Conservation (phyloP, 2,888 invertebrate species). For the Phytoseiulus persimilis region DNA sequence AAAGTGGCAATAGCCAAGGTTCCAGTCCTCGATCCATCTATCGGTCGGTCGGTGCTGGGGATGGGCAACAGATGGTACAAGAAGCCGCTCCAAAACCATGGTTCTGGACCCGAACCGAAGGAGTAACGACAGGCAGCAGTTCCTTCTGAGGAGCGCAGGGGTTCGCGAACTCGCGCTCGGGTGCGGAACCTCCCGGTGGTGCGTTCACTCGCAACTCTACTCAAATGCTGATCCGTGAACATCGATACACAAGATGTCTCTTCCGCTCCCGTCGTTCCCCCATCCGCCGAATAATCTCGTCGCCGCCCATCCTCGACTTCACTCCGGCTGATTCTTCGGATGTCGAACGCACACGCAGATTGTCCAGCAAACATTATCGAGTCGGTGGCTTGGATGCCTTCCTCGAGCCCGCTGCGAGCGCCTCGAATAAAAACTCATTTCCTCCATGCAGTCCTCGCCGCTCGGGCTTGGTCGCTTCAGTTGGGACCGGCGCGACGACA, state of each 20-base stretch:
- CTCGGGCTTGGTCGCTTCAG: not conserved
- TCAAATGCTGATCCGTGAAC: not conserved
- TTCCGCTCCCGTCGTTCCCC: not conserved
- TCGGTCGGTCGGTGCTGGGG: no score
- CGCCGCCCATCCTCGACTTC: not conserved
- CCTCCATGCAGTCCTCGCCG: not conserved
- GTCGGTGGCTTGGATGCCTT: not conserved
- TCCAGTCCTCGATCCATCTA: no score
- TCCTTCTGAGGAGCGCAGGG: no score
- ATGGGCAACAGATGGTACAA: no score
- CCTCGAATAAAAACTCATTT: not conserved
- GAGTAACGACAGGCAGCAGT: no score
- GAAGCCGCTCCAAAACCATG: no score
- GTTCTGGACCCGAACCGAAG: no score
- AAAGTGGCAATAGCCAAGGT: no score
- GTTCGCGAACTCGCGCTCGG: no score
- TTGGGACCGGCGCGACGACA: not conserved
- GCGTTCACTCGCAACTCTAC: not conserved
- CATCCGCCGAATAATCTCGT: not conserved
- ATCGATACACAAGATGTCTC: no score
- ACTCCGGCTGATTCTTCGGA: not conserved
- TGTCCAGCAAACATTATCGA: not conserved
- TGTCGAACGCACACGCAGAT: not conserved
- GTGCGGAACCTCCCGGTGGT: no score
- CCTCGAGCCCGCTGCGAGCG: not conserved